Conservation (phyloP, 1,140 invertebrate species). For the Drosophila melanogaster region DNA sequence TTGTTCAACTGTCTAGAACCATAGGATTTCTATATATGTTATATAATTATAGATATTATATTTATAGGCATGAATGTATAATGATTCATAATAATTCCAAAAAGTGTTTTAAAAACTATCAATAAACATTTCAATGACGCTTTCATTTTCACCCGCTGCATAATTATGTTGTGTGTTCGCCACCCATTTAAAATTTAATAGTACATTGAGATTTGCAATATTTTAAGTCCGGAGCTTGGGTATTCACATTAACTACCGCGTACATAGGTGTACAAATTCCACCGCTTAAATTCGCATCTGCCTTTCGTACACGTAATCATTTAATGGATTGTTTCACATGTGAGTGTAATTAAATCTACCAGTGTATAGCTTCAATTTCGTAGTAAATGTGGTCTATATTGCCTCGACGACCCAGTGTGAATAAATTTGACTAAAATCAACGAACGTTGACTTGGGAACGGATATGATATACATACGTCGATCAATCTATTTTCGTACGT, state of each 20-base stretch:
- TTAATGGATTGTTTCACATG: constrained; percentile 60
- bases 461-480: constrained; percentile 69
- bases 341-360: constrained; percentile 63
- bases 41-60: constrained; percentile 47
- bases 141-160: constrained; percentile 60
- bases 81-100: constrained; percentile 62
- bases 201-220: constrained; percentile 80
- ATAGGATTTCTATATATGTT: constrained; percentile 56
- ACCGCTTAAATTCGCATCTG: constrained; percentile 4
- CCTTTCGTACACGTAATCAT: constrained; percentile 36
- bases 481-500: constrained; percentile 59
- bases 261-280: constrained; percentile 24
- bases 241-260: constrained; percentile 47
- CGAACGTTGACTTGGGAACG: constrained; percentile 68
- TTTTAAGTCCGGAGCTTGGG: constrained; percentile 60
- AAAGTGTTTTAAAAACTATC: constrained; percentile 68
- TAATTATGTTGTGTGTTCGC: constrained; percentile 37
- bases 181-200: constrained; percentile 75
- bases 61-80: constrained; percentile 50
- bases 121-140: constrained; percentile 57
- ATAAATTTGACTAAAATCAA: constrained; percentile 83
- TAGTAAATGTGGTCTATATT: constrained; percentile 50
- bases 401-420: constrained; percentile 39
- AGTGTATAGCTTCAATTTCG: constrained; percentile 64
- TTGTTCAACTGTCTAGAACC: constrained; percentile 57